These are phyloP conservation scores for Dendrocincla tyrannina DNA, from an alignment of 2,797 vertebrate species.

Conservation along the genomic window DNA sequence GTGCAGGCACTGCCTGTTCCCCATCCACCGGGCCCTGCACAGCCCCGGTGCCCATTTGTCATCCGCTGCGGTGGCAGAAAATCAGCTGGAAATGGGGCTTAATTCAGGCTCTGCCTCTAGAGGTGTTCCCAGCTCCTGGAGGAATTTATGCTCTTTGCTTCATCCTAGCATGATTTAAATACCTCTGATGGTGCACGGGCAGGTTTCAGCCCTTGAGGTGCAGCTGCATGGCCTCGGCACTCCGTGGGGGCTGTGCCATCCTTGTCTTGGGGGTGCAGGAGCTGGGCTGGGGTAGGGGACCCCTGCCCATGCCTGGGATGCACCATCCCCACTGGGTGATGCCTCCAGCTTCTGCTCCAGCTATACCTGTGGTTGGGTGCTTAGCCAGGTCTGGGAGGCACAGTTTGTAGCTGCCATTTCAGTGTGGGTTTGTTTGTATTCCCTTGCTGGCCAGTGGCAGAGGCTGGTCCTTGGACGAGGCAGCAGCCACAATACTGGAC, in stretches of 20 bases:
- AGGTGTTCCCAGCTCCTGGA: background rate
- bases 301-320: background rate
- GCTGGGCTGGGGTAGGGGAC: background rate
- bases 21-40: background rate
- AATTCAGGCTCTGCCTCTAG: constrained; percentile 14
- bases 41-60: background rate
- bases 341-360: background rate
- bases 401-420: background rate
- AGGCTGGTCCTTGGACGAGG: fast-evolving
- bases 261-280: fast-evolving
- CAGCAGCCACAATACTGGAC: fast-evolving
- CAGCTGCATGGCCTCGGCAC: background rate
- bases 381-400: fast-evolving
- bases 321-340: fast-evolving
- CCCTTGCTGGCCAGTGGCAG: background rate
- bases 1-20: fast-evolving
- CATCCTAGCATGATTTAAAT: background rate
- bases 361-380: fast-evolving
- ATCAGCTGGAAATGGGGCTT: background rate
- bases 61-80: background rate
- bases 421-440: background rate
- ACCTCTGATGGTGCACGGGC: background rate
- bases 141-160: constrained; percentile 2
- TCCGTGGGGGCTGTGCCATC: too few relatives aligned
- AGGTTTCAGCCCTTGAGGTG: background rate